Evolutionary conservation across 2,888 invertebrate species (phyloP), one percentile per base, ranked within the genome.

Genomic region (Cheiracanthium punctorium): DNA sequence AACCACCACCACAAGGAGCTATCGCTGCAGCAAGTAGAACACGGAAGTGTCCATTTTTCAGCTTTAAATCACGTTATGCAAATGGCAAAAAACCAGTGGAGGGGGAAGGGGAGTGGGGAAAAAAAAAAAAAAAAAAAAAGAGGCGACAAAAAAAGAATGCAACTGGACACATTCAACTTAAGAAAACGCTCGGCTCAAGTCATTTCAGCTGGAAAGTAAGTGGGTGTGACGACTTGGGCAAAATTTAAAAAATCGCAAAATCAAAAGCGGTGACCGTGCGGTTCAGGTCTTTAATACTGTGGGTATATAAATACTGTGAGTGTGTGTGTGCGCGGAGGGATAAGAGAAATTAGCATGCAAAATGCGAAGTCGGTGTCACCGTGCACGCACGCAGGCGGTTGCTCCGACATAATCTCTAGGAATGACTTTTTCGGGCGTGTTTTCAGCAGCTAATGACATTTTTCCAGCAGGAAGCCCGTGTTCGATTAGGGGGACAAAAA

Each of bases 391-490:
- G 24, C 58, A 8, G 24, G 12, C 58, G 58, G 58, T 12, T 24
- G 24, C 58, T 58, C 20, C 20, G 58, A 58, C 58, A 58, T 58
- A 58, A 58, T 58, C 58, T 58, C 58, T 2, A 17, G 1, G 58
- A 58, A 58, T 58, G 58, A 58, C 58, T 58, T 58, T n/a, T 58
- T 58, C 58, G 58, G 58, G 58, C 58, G 58, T 58, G 58, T 58
- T 58, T 58, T 58, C 4, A 12, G 20, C 58, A 58, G 24, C 24
- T 58, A 58, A 58, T 58, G 58, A 58, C 58, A 58, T 58, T 58
- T n/a, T 37, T 58, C 58, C 58, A 58, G 58, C 58, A 58, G 58
- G 58, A 58, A 58, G 58, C 58, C 20, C 24, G 24, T 37, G 58
- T 58, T 58, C 58, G 58, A 58, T 58, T 58, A 58, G 58, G 12